phyloP scores from a whole-genome alignment of 2,888 invertebrate species.

The Tenthredo distinguenda region DNA sequence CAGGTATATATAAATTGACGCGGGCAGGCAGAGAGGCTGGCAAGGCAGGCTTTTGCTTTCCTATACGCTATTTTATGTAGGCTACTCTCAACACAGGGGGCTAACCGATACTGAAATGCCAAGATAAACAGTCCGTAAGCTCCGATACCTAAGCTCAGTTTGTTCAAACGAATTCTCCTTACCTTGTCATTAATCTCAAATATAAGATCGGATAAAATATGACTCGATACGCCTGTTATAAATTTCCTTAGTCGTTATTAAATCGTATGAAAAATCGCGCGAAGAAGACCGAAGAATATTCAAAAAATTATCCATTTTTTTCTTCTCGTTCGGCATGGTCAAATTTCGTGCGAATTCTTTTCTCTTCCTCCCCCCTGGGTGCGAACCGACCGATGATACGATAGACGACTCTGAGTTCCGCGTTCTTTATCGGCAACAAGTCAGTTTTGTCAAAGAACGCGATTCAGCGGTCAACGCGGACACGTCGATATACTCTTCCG shows the following conservation, averaged over 20 bases:
- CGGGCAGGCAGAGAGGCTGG: not conserved
- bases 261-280: too few relatives aligned
- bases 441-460: not conserved
- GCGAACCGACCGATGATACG: not conserved
- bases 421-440: not conserved
- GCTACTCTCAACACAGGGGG: not conserved
- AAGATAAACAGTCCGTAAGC: constrained; percentile 17
- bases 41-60: not conserved
- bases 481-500: not conserved
- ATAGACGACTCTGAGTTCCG: not conserved
- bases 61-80: not conserved
- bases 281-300: not conserved
- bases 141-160: not conserved
- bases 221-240: not conserved
- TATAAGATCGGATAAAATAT: constrained; percentile 15
- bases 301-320: not conserved
- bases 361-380: not conserved
- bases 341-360: not conserved
- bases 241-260: not conserved
- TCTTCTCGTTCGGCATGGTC: not conserved
- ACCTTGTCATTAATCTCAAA: constrained; percentile 11
- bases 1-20: not conserved
- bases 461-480: not conserved
- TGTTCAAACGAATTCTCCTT: constrained; percentile 10
- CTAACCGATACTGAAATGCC: constrained; percentile 13